Percentiles rank a stretch among this genome's conserved stretches.
Conservation (phyloP, 2,797 vertebrate species). For the Bradypodion ventrale region DNA sequence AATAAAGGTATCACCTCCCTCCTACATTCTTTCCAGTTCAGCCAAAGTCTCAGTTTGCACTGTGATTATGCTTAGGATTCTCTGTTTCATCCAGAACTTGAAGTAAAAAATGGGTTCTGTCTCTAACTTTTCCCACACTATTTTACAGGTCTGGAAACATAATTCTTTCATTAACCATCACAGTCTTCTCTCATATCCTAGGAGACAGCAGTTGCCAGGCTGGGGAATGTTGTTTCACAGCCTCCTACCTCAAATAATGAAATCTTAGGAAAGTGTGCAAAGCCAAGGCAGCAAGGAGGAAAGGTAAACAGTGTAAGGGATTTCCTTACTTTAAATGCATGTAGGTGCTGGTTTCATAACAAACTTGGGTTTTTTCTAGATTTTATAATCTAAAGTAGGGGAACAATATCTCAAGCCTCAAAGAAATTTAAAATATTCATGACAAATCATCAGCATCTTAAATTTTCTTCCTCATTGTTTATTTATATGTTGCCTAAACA, state of each 20-base stretch:
- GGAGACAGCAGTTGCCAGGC: too few species aligned
- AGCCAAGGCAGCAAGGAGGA: neutral
- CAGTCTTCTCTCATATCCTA: neutral
- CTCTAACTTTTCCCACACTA: constrained; percentile 7
- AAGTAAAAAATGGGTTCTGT: constrained; percentile 13
- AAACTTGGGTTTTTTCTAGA: too few species aligned
- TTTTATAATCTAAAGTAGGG: neutral
- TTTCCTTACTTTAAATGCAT: neutral
- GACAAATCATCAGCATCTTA: neutral
- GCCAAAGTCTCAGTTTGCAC: neutral
- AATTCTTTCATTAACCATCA: constrained; percentile 15
- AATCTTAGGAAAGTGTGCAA: neutral
- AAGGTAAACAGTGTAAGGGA: neutral
- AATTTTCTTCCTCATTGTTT: neutral
- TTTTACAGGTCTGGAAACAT: constrained; percentile 18
- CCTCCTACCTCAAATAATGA: neutral
- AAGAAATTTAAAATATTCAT: neutral
- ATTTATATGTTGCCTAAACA: neutral
- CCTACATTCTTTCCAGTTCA: too few species aligned
- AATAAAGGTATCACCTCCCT: too few species aligned
- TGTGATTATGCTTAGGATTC: neutral
- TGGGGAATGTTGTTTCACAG: neutral
- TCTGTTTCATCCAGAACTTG: neutral
- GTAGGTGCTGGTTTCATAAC: neutral
- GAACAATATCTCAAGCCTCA: neutral